Conservation (phyloP, 92 coral and sea anemone species). For the Palythoa heliodiscus region DNA sequence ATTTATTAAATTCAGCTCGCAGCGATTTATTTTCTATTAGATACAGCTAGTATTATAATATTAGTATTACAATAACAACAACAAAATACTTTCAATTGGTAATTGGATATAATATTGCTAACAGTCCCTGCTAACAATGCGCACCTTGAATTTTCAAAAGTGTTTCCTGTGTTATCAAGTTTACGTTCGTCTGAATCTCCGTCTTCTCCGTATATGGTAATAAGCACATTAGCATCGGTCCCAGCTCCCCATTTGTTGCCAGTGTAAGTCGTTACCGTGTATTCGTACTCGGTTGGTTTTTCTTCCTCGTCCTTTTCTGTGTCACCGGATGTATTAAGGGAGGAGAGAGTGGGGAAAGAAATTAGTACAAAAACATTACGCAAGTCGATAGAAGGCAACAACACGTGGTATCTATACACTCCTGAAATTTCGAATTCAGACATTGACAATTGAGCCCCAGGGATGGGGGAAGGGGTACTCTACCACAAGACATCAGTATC, state of each 20-base stretch:
- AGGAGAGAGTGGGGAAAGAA: neutral
- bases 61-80: neutral
- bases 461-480: no score
- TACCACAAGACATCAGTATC: neutral
- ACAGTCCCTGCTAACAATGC: no score
- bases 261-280: constrained; percentile 75
- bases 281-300: constrained; percentile 39
- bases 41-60: no score
- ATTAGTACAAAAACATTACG: neutral
- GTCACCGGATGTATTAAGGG: neutral
- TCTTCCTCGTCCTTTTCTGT: constrained; percentile 7
- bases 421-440: neutral
- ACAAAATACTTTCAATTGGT: neutral
- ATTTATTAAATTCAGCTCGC: no score
- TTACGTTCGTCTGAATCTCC: constrained; percentile 69
- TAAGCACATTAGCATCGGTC: constrained; percentile 82
- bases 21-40: no score
- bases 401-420: neutral
- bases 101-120: neutral
- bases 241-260: constrained; percentile 79
- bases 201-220: constrained; percentile 81
- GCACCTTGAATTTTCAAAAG: constrained; percentile 67
- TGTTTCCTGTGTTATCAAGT: constrained; percentile 75
- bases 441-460: no score
- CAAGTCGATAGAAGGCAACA: neutral